Base-by-base conservation (phyloP, 2,888 invertebrate species). In the Pycnomerus fuliginosus region DNA sequence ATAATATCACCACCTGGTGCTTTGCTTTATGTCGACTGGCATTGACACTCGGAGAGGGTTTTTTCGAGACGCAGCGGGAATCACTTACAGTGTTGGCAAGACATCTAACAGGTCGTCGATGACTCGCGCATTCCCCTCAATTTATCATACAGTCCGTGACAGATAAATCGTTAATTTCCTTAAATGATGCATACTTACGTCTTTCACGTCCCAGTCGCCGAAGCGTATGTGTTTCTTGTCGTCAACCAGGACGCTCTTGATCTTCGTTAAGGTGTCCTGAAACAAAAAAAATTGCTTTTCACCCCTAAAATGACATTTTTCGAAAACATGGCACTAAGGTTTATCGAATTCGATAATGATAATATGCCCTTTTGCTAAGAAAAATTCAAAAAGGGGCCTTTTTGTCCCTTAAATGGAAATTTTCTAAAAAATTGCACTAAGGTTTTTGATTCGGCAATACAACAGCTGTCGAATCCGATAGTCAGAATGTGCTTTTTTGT, bases 151-250 rank as follows among this genome's bases (percentile, higher is more conserved):
- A 28, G 13, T 38, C 32, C 33, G 37, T 37, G 16, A 27, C 13
- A 5, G 20, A 20, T 5, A 20, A 20, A 20, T 7, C 20, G 8
- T 8, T 5, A 20, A 20, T 20, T 20, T 20, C 20, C 20, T 20
- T 20, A 20, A 20, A 20, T 7, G 8, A 25, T 16, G 24, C 7
- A 16, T 53, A 77, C 81, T 81, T 76, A 94, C 95, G 72, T 97
- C 98, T 68, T 87, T 88, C 1, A 82, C 83, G 73, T 87, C 91
- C 96, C 96, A 98, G 57, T 90, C 90, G 10, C 85, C 86, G 70
- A 95, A 95, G 44, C 98, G 82, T 59, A 98, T 84, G 69, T 96
- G 94, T 71, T 88, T 90, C 70, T 94, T 92, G 58, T 96, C 91
- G 32, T 93, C 91, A 4, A 87, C 77, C 56, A 98, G 74, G 50